phyloP scores from a whole-genome alignment of 2,888 invertebrate species.

The Parthenolecanium corni region DNA sequence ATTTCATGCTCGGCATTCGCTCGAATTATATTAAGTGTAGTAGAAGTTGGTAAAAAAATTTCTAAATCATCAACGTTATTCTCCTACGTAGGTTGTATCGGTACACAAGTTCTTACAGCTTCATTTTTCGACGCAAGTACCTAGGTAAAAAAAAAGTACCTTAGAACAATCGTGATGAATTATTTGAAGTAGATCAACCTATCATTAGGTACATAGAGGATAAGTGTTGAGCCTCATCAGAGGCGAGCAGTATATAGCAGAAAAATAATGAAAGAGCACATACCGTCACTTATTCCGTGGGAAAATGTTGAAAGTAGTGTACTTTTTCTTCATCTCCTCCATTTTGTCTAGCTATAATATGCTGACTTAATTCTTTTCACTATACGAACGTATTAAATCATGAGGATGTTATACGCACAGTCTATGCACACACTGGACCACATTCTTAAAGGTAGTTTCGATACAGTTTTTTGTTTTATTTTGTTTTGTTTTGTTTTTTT shows the following conservation, averaged over 20 bases:
- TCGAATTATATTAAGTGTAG: no score
- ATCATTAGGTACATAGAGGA: conserved; percentile 12
- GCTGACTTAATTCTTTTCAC: no score
- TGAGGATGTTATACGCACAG: no score
- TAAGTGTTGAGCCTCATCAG: conserved; percentile 6
- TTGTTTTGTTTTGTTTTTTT: neutral
- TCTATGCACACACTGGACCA: neutral
- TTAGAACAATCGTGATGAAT: conserved; percentile 24
- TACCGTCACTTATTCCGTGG: conserved; percentile 22
- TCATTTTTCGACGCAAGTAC: neutral
- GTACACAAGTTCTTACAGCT: neutral
- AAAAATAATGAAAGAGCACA: conserved; percentile 23
- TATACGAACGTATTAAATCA: no score
- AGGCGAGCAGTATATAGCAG: neutral
- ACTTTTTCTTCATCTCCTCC: conserved; percentile 3
- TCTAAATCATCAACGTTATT: no score
- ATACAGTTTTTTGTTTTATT: neutral
- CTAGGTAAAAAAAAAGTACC: neutral
- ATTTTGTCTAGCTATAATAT: neutral
- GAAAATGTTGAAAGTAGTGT: conserved; percentile 10
- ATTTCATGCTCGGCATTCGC: neutral
- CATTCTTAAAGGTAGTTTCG: neutral
- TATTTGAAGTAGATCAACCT: conserved; percentile 26
- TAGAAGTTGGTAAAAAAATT: no score
- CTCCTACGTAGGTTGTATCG: no score